A percentile compares a stretch with the other conserved stretches of the same genome.
Conservation (phyloP, 1,140 invertebrate species). For the Procambarus clarkii region DNA sequence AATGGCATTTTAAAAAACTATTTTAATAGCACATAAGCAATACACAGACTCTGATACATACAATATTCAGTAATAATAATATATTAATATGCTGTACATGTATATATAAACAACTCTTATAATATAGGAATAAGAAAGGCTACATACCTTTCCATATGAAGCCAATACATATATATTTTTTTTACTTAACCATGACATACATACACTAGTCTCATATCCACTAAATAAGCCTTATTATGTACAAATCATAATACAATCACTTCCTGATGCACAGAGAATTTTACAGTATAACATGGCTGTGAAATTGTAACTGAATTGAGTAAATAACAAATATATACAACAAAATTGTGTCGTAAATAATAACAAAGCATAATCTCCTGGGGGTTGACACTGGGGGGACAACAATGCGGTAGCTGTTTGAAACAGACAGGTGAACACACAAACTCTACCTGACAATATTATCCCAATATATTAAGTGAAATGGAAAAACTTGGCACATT, state of each 20-base stretch:
- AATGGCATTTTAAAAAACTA: background rate
- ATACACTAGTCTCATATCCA: background rate
- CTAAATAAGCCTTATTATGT: background rate
- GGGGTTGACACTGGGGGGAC: background rate
- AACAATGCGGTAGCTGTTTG: background rate
- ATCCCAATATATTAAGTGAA: background rate
- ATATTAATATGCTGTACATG: background rate
- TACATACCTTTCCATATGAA: background rate
- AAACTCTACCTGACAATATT: background rate
- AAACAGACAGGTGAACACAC: background rate
- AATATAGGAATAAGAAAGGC: background rate
- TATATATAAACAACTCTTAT: background rate
- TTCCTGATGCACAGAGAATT: background rate
- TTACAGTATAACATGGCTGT: background rate
- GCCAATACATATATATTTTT: background rate
- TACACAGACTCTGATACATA: background rate
- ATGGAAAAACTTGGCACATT: background rate
- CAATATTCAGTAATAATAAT: background rate
- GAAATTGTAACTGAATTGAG: background rate
- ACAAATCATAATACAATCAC: background rate
- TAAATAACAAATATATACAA: background rate
- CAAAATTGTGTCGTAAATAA: background rate
- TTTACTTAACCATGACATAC: background rate
- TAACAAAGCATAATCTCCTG: background rate
- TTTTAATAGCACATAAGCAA: slow-evolving; percentile 10